These are phyloP conservation scores for Distichodus sexfasciatus DNA, from an alignment of 2,797 vertebrate species.

Conservation along the genomic window DNA sequence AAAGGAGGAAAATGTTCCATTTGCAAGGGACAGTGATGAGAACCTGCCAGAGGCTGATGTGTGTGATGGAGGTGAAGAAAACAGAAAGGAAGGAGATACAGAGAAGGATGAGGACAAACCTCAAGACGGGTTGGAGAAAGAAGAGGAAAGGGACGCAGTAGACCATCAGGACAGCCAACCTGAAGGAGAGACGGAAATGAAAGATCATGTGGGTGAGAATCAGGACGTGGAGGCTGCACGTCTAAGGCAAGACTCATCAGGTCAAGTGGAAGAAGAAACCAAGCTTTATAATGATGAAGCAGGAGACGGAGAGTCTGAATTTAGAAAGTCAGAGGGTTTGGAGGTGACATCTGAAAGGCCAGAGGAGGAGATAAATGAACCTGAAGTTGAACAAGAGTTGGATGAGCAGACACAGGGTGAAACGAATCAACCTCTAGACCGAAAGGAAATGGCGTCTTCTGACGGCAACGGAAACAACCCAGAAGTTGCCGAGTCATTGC, in stretches of 20 bases:
- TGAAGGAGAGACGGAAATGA: background rate
- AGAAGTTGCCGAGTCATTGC: background rate
- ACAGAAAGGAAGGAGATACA: conserved; percentile 6
- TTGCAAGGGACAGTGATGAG: background rate
- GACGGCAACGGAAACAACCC: background rate
- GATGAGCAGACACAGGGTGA: background rate
- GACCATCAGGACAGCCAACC: background rate
- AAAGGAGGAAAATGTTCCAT: background rate
- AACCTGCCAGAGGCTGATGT: background rate
- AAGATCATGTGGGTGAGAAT: background rate
- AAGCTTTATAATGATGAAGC: background rate
- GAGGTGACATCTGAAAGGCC: background rate
- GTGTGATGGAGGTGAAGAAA: conserved; percentile 5
- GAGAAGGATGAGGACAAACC: background rate
- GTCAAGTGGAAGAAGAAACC: background rate
- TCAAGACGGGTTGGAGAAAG: background rate
- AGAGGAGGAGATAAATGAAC: conserved; percentile 1
- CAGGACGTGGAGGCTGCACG: background rate
- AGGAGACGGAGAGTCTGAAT: no score
- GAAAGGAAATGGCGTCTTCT: background rate
- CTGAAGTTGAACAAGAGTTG: conserved; percentile 21
- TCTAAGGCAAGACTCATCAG: background rate
- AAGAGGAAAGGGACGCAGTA: background rate
- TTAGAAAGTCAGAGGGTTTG: no score
- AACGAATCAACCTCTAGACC: background rate